These are phyloP conservation scores for Ceratina australensis DNA, from an alignment of 1,140 invertebrate species.

Conservation along the genomic window DNA sequence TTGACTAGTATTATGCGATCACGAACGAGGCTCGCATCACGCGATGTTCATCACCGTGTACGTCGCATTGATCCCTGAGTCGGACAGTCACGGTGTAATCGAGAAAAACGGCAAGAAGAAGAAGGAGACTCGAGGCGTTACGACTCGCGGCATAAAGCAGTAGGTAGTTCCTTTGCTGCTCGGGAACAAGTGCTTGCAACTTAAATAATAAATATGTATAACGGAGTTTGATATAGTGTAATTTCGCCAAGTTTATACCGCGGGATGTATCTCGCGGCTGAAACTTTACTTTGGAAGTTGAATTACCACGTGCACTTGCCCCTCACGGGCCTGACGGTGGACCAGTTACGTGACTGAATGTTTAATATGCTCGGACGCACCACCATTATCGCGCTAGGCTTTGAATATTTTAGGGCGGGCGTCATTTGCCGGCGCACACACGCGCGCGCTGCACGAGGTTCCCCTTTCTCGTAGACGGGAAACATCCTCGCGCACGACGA, in stretches of 20 bases:
- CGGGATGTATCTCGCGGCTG: constrained; percentile 39
- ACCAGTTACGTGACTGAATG: constrained; percentile 59
- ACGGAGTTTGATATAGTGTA: constrained; percentile 42
- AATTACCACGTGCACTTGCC: constrained; percentile 54
- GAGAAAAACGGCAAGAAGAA: constrained; percentile 3
- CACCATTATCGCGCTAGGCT: constrained; percentile 62
- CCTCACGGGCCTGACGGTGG: constrained; percentile 34
- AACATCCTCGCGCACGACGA: neutral
- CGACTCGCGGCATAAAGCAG: neutral
- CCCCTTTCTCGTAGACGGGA: neutral
- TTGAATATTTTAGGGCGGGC: constrained; percentile 62
- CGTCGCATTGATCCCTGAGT: too few species aligned
- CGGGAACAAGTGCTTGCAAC: constrained; percentile 29
- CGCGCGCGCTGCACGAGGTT: neutral
- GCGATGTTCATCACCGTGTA: too few species aligned
- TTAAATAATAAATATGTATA: constrained; percentile 53
- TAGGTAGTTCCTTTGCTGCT: constrained; percentile 21
- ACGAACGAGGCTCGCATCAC: too few species aligned
- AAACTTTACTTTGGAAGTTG: constrained; percentile 54
- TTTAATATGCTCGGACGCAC: constrained; percentile 65
- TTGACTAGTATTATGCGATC: too few species aligned
- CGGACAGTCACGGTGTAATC: neutral
- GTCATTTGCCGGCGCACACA: constrained; percentile 41
- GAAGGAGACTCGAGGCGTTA: neutral
- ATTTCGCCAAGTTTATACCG: constrained; percentile 55